phyloP scores from a whole-genome alignment of 2,797 vertebrate genomes.

The Merluccius polli region DNA sequence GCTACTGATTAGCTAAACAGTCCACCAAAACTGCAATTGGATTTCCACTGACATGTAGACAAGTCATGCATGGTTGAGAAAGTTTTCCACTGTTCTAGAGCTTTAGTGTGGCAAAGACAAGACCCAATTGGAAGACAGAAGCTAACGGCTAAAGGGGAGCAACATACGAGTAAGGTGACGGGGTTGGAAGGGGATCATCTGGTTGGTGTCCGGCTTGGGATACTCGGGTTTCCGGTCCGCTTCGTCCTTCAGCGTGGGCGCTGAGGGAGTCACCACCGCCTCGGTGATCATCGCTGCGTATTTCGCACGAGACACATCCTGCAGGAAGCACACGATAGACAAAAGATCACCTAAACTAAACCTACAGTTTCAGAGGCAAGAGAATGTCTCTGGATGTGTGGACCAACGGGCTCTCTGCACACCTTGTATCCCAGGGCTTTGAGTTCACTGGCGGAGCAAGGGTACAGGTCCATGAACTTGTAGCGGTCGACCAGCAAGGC shows the following conservation, averaged over 20 bases:
- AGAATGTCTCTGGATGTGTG: background rate
- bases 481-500: constrained; percentile 95
- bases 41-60: background rate
- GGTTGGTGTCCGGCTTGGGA: constrained; percentile 96
- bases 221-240: constrained; percentile 94
- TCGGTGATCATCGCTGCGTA: constrained; percentile 88
- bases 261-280: constrained; percentile 88
- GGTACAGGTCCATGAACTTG: constrained; percentile 99
- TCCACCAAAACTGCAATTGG: too few species aligned
- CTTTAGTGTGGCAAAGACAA: background rate
- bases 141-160: background rate
- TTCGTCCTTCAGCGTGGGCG: constrained; percentile 90
- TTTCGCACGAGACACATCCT: constrained; percentile 98
- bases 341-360: background rate
- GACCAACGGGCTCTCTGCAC: background rate
- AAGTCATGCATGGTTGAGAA: background rate
- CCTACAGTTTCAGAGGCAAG: background rate
- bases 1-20: too few species aligned
- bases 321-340: constrained; percentile 2
- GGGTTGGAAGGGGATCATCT: constrained; percentile 99
- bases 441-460: constrained; percentile 93
- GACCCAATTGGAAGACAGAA: background rate
- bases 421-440: constrained; percentile 99
- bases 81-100: background rate
- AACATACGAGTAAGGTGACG: constrained; percentile 92